Percentiles rank a stretch among this genome's conserved stretches.
These are phyloP conservation scores for Neodiprion pinetum DNA, from an alignment of 1,140 invertebrate genomes.

Conservation along the genomic window DNA sequence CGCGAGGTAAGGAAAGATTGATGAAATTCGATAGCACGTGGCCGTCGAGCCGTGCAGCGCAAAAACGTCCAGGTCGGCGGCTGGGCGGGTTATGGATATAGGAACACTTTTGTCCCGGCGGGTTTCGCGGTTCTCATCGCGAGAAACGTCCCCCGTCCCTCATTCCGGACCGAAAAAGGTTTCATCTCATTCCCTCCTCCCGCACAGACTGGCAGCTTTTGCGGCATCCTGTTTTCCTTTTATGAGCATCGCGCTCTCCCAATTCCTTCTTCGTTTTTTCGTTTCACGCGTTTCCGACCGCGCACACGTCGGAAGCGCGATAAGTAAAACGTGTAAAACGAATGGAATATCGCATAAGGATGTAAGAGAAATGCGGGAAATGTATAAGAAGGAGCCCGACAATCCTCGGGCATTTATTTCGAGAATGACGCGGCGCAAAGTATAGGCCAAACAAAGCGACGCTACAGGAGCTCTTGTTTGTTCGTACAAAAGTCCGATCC, in stretches of 20 bases:
- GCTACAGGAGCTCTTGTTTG: neutral
- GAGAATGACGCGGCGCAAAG: neutral
- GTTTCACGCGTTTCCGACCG: too few species aligned
- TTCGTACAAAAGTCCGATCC: neutral
- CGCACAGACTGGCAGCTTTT: neutral
- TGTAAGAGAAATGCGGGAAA: too few species aligned
- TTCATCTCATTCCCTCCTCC: neutral
- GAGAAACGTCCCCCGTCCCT: neutral
- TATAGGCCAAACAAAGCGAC: neutral
- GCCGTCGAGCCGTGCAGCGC: neutral
- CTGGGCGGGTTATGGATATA: neutral
- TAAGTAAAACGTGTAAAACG: too few species aligned
- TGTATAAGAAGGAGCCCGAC: neutral
- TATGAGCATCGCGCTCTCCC: neutral
- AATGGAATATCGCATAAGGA: too few species aligned
- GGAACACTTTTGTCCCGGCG: neutral
- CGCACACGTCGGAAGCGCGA: too few species aligned
- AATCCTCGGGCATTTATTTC: neutral
- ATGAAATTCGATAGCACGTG: slow-evolving; percentile 4
- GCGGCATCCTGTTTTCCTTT: neutral
- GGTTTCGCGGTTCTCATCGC: neutral
- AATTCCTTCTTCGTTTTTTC: too few species aligned
- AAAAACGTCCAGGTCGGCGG: neutral
- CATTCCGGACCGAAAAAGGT: neutral
- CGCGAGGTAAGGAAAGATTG: neutral